Evolutionary conservation across 2,888 invertebrate species (phyloP).

Genomic region (Hemithea aestivaria): DNA sequence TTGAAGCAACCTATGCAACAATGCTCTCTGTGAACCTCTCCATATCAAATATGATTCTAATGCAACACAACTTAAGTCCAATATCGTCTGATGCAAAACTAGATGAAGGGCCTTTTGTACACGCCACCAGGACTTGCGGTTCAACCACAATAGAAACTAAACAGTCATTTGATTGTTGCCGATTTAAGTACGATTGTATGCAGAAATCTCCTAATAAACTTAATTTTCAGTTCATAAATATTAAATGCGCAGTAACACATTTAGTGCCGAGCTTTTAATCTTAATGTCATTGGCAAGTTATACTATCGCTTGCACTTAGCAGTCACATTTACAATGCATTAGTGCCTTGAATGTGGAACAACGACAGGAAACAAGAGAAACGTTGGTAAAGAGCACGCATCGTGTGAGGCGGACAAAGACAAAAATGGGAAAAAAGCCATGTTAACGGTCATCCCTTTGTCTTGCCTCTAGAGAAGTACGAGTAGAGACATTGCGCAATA

Average conservation of each 20-base stretch:
- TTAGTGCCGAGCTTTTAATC: conserved; percentile 7
- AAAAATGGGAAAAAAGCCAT: conserved; percentile 47
- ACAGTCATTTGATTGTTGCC: conserved; percentile 36
- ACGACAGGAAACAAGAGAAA: conserved; percentile 53
- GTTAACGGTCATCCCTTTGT: conserved; percentile 58
- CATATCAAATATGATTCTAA: conserved; percentile 47
- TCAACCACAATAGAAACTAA: conserved; percentile 40
- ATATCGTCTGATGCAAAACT: conserved; percentile 35
- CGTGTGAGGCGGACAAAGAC: conserved; percentile 44
- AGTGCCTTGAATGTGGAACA: conserved; percentile 43
- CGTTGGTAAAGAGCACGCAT: conserved; percentile 46
- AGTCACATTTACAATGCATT: conserved; percentile 42
- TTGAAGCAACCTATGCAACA: conserved; percentile 50
- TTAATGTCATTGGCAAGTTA: conserved; percentile 13
- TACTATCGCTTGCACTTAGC: conserved; percentile 22
- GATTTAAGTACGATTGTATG: conserved; percentile 9
- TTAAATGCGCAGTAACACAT: conserved; percentile 3
- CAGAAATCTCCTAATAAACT: conserved; percentile 6
- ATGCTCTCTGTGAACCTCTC: conserved; percentile 44
- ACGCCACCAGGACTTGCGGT: conserved; percentile 49
- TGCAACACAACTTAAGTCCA: conserved; percentile 38
- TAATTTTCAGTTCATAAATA: not conserved
- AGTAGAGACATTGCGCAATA: conserved; percentile 48
- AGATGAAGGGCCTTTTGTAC: conserved; percentile 38
- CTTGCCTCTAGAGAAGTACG: conserved; percentile 27